Conservation (phyloP, 2,888 invertebrate genomes). For the Cartodere bifasciata region DNA sequence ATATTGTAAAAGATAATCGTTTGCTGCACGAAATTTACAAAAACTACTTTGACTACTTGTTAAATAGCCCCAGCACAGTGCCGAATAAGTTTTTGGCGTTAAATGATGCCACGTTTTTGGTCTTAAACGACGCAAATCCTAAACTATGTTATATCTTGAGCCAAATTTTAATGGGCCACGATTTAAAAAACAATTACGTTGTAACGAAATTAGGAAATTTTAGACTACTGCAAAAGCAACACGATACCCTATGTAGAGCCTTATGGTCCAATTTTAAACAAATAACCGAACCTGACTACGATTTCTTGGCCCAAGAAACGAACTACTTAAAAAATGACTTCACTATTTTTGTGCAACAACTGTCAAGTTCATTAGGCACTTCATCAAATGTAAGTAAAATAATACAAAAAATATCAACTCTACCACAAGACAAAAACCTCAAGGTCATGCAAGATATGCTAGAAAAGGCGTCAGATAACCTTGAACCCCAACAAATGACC, state of each 20-base stretch:
- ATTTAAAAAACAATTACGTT: constrained; percentile 25
- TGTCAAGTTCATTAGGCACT: too few relatives aligned
- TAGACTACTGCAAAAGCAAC: constrained; percentile 36
- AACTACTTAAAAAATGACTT: too few relatives aligned
- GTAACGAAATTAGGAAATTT: constrained; percentile 40
- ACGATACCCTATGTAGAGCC: constrained; percentile 38
- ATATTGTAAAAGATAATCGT: constrained; percentile 18
- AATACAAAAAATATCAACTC: too few relatives aligned
- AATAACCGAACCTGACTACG: constrained; percentile 35
- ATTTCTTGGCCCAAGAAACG: too few relatives aligned
- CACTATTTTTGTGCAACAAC: too few relatives aligned
- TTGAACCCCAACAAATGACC: too few relatives aligned
- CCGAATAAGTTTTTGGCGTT: constrained; percentile 17
- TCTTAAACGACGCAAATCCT: constrained; percentile 18
- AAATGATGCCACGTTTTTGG: constrained; percentile 6
- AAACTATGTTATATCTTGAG: constrained; percentile 17
- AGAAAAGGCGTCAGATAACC: too few relatives aligned
- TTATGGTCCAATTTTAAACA: constrained; percentile 50
- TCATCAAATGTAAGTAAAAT: too few relatives aligned
- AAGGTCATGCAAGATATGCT: too few relatives aligned
- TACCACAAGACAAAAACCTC: too few relatives aligned
- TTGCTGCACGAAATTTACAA: constrained; percentile 25
- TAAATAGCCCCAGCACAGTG: constrained; percentile 20
- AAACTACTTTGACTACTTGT: constrained; percentile 20
- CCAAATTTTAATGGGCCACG: constrained; percentile 19